Evolutionary conservation across 2,888 invertebrate genomes (phyloP).

Genomic region (Atethmia centrago): DNA sequence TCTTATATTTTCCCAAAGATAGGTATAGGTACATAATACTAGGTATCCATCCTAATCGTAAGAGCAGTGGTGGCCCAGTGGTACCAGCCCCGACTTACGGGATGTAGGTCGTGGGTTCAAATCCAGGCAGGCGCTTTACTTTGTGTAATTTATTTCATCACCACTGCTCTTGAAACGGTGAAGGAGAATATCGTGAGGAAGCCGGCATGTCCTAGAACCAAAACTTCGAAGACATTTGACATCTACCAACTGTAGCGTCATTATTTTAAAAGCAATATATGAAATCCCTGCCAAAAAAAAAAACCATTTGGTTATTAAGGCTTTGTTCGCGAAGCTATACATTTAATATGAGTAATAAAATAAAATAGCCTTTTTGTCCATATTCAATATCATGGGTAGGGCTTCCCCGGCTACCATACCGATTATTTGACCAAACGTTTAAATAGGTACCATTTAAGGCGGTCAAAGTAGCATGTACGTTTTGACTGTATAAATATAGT

Average conservation of each 20-base stretch:
- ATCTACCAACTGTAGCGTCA: too few species aligned
- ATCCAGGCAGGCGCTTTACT: too few species aligned
- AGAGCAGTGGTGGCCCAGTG: too few species aligned
- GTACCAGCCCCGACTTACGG: too few species aligned
- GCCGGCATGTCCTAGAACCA: too few species aligned
- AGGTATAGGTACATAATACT: too few species aligned
- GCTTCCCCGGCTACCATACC: constrained; percentile 11
- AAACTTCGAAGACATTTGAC: too few species aligned
- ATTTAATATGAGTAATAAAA: constrained; percentile 10
- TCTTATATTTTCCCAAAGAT: background rate
- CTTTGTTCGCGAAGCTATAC: background rate
- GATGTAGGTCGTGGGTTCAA: too few species aligned
- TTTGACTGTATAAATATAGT: background rate
- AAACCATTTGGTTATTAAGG: background rate
- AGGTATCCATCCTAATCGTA: too few species aligned
- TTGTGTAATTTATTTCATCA: too few species aligned
- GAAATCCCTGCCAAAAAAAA: background rate
- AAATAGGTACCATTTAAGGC: background rate
- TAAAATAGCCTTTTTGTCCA: constrained; percentile 1
- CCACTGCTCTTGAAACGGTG: too few species aligned
- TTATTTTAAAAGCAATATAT: background rate
- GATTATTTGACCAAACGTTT: background rate
- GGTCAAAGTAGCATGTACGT: background rate
- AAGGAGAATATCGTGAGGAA: too few species aligned
- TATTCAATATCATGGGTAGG: constrained; percentile 26